These are phyloP conservation scores for Rhabdophis nuchalis DNA, from an alignment of 2,797 vertebrate species.

Conservation along the genomic window DNA sequence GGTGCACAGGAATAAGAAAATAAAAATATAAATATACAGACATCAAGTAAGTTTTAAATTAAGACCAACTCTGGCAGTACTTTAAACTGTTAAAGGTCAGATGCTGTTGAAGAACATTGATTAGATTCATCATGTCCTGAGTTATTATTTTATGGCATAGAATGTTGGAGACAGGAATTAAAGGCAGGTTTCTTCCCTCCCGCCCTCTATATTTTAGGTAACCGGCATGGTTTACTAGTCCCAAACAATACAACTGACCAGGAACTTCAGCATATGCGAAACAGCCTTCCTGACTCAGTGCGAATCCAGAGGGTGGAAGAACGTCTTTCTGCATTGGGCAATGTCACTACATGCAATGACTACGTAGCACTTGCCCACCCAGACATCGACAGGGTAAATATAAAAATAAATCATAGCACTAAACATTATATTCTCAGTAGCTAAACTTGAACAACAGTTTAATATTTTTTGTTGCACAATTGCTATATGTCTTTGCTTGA, in stretches of 20 bases:
- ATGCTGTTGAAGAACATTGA: background rate
- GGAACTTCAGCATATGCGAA: constrained; percentile 94
- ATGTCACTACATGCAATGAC: constrained; percentile 93
- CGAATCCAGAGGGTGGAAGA: constrained; percentile 90
- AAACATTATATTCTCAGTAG: background rate
- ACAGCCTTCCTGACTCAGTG: constrained; percentile 85
- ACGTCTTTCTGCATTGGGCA: constrained; percentile 89
- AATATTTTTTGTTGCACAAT: background rate
- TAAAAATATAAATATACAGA: no score
- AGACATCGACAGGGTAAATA: constrained; percentile 87
- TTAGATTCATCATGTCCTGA: background rate
- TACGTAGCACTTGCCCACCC: constrained; percentile 95
- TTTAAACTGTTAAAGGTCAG: background rate
- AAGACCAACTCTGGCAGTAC: background rate
- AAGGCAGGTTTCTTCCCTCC: background rate
- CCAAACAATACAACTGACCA: constrained; percentile 94
- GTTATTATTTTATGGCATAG: background rate
- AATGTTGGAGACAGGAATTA: background rate
- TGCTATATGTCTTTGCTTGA: background rate
- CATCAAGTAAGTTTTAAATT: no score
- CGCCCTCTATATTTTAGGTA: constrained; percentile 73
- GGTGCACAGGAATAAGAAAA: no score
- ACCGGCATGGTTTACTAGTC: constrained; percentile 89
- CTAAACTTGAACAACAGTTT: background rate
- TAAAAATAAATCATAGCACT: background rate